Percentiles rank a stretch among this genome's conserved stretches.
phyloP scores from a whole-genome alignment of 2,888 invertebrate genomes.

The Ephialtes manifestator region DNA sequence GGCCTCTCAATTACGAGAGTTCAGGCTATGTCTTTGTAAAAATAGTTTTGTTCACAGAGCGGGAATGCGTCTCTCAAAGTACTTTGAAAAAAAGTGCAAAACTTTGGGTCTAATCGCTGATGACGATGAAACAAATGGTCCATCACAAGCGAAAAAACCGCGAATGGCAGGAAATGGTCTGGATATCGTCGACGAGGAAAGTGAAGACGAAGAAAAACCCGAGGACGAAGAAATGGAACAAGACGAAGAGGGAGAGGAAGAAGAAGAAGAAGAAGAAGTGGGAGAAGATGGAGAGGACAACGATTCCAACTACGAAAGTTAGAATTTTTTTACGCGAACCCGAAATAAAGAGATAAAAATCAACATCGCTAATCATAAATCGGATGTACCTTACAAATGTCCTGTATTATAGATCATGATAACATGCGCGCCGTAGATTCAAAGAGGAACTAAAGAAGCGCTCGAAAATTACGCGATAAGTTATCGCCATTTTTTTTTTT shows the following conservation, averaged over 20 bases:
- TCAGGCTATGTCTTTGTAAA: constrained; percentile 76
- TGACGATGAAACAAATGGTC: constrained; percentile 84
- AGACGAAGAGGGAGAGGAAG: constrained; percentile 51
- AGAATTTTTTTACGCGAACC: constrained; percentile 23
- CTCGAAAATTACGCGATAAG: background rate
- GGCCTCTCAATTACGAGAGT: constrained; percentile 56
- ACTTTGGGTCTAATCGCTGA: constrained; percentile 88
- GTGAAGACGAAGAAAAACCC: constrained; percentile 77
- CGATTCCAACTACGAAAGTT: constrained; percentile 63
- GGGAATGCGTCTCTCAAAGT: constrained; percentile 91
- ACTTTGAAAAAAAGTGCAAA: constrained; percentile 90
- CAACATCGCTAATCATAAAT: constrained; percentile 41
- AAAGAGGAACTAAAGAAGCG: background rate
- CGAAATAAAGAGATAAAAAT: constrained; percentile 29
- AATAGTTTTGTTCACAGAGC: constrained; percentile 88
- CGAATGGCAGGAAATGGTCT: constrained; percentile 74
- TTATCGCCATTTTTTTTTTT: background rate
- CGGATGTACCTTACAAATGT: constrained; percentile 67
- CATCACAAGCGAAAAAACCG: constrained; percentile 82
- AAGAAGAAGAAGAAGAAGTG: constrained; percentile 57
- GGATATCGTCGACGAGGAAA: constrained; percentile 82
- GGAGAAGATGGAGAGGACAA: constrained; percentile 59
- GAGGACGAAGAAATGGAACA: constrained; percentile 64
- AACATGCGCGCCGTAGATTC: constrained; percentile 47
- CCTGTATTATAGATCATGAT: constrained; percentile 63